Conservation (phyloP, 2,888 invertebrate species). For the Cephus runcator region DNA sequence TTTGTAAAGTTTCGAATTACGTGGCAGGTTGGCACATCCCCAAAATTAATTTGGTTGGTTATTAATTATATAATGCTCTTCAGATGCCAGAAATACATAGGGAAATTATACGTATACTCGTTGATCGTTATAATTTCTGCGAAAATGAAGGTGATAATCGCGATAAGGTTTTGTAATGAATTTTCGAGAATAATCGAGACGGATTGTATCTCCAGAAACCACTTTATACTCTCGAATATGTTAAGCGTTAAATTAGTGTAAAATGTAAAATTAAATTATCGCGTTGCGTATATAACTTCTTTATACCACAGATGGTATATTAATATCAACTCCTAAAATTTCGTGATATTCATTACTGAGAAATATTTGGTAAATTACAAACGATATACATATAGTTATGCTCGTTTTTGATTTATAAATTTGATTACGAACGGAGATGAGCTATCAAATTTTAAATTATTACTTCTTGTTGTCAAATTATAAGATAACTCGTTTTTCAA, state of each 20-base stretch:
- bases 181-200: no score
- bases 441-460: neutral
- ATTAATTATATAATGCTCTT: no score
- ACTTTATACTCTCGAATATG: neutral
- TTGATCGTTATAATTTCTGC: no score
- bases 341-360: neutral
- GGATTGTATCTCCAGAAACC: neutral
- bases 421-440: neutral
- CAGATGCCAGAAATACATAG: no score
- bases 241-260: neutral
- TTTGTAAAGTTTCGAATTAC: neutral
- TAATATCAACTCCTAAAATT: neutral
- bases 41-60: no score
- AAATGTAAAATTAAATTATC: neutral
- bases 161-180: no score
- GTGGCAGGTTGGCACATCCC: neutral
- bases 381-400: neutral
- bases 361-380: neutral
- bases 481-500: neutral
- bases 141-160: no score
- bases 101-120: no score
- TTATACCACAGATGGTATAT: neutral
- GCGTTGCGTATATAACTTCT: neutral
- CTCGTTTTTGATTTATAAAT: neutral
- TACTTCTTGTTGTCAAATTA: neutral